These are phyloP conservation scores for Psix sp. DNA, from an alignment of 1,140 invertebrate species.

Conservation along the genomic window DNA sequence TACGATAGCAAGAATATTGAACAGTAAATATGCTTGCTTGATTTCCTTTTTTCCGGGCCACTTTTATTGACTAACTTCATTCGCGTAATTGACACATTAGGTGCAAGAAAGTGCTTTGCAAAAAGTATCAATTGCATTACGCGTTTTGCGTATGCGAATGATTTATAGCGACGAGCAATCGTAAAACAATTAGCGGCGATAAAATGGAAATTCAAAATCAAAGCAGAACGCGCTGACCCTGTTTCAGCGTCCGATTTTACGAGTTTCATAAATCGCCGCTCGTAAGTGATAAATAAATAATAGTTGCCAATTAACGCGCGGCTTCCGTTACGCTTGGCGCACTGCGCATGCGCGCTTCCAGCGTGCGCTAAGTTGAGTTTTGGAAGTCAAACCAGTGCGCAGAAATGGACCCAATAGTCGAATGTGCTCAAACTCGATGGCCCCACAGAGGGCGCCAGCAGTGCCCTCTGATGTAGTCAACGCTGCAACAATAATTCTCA, in stretches of 20 bases:
- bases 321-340: constrained; percentile 6
- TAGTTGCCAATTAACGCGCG: constrained; percentile 30
- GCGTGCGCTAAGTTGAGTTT: no score
- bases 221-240: constrained; percentile 22
- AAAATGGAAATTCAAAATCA: constrained; percentile 49
- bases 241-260: constrained; percentile 28
- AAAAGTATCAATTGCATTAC: constrained; percentile 58
- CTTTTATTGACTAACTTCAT: constrained; percentile 37
- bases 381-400: no score
- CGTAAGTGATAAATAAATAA: constrained; percentile 48
- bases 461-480: no score
- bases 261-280: constrained; percentile 34
- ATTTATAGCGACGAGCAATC: constrained; percentile 39
- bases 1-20: no score
- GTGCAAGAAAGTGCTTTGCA: constrained; percentile 36
- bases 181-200: constrained; percentile 51
- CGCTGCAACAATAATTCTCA: no score
- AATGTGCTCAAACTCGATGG: no score
- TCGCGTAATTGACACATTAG: constrained; percentile 55
- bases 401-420: no score
- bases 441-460: no score
- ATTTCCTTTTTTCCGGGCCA: no score
- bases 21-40: no score
- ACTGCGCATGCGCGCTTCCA: no score
- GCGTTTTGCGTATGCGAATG: constrained; percentile 51